phyloP scores from a whole-genome alignment of 2,797 vertebrate genomes.

The Catostomus latipinnis region DNA sequence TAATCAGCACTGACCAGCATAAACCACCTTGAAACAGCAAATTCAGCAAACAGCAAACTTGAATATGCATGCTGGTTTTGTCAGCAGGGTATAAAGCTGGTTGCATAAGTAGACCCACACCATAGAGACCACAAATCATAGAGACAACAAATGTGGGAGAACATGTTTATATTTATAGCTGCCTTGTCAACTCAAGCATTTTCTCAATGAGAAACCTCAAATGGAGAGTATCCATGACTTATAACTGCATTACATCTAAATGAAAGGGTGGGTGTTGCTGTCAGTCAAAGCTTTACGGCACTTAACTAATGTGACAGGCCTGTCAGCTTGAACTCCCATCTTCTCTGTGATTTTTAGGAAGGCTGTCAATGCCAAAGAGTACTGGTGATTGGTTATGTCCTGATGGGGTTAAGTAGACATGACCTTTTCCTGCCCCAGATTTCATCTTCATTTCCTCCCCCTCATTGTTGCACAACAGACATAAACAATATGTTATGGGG shows the following conservation, averaged over 20 bases:
- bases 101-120: constrained; percentile 39
- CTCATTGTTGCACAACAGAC: constrained; percentile 71
- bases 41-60: too few relatives aligned
- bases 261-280: constrained; percentile 50
- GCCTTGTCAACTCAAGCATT: constrained; percentile 62
- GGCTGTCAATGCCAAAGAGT: constrained; percentile 68
- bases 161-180: constrained; percentile 53
- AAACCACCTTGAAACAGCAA: too few relatives aligned
- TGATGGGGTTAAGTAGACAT: constrained; percentile 82
- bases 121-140: constrained; percentile 3
- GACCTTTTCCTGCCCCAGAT: constrained; percentile 73
- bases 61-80: too few relatives aligned
- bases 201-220: constrained; percentile 31
- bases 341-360: constrained; percentile 35
- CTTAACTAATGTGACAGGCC: constrained; percentile 60
- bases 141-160: constrained; percentile 43
- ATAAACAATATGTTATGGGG: constrained; percentile 69
- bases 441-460: constrained; percentile 78
- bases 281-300: constrained; percentile 53
- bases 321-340: constrained; percentile 52
- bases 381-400: constrained; percentile 77
- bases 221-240: constrained; percentile 15
- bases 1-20: too few relatives aligned
- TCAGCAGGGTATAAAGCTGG: neutral
- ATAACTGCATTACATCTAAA: constrained; percentile 44